phyloP scores from a whole-genome alignment of 2,113 vertebrate species.

The Damaliscus lunatus region DNA sequence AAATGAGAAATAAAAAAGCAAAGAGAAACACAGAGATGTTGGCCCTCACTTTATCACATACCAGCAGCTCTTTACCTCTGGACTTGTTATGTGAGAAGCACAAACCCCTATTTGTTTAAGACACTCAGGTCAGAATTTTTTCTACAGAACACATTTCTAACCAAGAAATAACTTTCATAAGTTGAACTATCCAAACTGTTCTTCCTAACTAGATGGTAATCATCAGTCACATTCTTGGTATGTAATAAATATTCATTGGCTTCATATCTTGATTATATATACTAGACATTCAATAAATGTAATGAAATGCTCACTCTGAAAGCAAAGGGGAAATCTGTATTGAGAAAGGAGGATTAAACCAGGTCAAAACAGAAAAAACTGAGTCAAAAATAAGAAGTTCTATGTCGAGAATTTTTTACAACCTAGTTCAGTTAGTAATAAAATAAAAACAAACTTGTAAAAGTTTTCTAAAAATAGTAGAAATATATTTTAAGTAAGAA shows the following conservation, averaged over 20 bases:
- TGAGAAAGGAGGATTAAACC: slow-evolving; percentile 10
- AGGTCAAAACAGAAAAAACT: slow-evolving; percentile 2
- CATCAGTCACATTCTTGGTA: slow-evolving; percentile 5
- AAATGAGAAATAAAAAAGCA: not conserved
- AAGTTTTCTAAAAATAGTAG: not conserved
- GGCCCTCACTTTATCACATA: not conserved
- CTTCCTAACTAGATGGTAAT: not conserved
- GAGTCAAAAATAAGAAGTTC: slow-evolving; percentile 4
- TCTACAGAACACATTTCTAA: not conserved
- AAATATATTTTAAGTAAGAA: slow-evolving; percentile 29
- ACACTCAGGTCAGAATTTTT: slow-evolving; percentile 3
- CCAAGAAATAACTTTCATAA: not conserved
- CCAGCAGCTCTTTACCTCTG: not conserved
- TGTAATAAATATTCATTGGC: slow-evolving; percentile 36
- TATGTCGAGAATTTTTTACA: slow-evolving; percentile 17
- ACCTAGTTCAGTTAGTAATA: not conserved
- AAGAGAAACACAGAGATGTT: not conserved
- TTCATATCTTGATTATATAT: not conserved
- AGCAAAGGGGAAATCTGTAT: not conserved
- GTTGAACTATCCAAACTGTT: not conserved
- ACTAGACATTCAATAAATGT: not conserved
- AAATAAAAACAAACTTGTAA: slow-evolving; percentile 16
- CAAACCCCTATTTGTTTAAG: not conserved
- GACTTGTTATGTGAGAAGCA: not conserved
- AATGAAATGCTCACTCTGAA: not conserved